Conservation (phyloP, 2,797 vertebrate species). For the Meda fulgida region DNA sequence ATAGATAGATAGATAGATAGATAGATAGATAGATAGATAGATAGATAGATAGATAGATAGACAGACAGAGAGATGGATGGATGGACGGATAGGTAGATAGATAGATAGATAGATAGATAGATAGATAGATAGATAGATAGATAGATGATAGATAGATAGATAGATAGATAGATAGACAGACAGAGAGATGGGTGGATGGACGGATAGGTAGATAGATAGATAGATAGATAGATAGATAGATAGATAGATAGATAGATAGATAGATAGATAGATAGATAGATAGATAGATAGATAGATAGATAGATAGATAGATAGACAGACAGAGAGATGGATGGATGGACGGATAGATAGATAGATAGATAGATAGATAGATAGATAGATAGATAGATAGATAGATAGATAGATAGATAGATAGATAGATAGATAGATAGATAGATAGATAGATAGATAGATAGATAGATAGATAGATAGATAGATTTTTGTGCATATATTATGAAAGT, state of each 20-base stretch:
- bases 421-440: too few relatives aligned
- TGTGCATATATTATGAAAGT: not conserved
- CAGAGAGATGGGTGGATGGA: too few relatives aligned
- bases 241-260: not conserved
- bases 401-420: not conserved
- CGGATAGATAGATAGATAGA: not conserved
- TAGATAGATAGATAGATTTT: not conserved
- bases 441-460: too few relatives aligned
- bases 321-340: accelerated
- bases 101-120: not conserved
- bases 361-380: not conserved
- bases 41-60: too few relatives aligned
- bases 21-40: not conserved
- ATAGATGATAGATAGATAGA: not conserved
- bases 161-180: not conserved
- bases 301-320: not conserved
- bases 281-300: not conserved
- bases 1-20: too few relatives aligned
- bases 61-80: too few relatives aligned
- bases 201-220: too few relatives aligned
- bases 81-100: not conserved
- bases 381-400: too few relatives aligned
- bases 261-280: too few relatives aligned
- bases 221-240: not conserved
- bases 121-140: not conserved